Percentiles rank a stretch among this genome's conserved stretches.
Conservation (phyloP, 2,888 invertebrate genomes). For the Augochlorella aurata region DNA sequence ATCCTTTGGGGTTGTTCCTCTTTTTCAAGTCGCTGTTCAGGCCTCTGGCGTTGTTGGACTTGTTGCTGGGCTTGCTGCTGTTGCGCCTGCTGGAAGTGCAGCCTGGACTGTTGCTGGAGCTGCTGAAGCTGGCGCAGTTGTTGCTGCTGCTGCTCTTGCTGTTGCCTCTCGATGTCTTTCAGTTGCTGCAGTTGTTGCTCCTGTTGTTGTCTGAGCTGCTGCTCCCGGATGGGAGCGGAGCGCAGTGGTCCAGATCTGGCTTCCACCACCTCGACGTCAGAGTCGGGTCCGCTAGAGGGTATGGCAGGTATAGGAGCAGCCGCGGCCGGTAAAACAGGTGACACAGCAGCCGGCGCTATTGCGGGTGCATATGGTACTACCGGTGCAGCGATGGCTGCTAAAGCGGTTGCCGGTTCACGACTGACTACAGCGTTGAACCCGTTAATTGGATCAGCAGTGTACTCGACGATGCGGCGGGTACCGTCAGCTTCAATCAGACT, state of each 20-base stretch:
- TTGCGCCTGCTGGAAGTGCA: slow-evolving; percentile 70
- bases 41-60: slow-evolving; percentile 62
- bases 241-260: slow-evolving; percentile 71
- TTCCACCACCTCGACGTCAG: slow-evolving; percentile 79
- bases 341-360: slow-evolving; percentile 64
- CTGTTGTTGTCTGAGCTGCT: slow-evolving; percentile 57
- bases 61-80: slow-evolving; percentile 69
- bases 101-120: slow-evolving; percentile 82
- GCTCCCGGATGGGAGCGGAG: slow-evolving; percentile 47
- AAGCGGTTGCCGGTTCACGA: slow-evolving; percentile 70
- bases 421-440: slow-evolving; percentile 80
- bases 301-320: slow-evolving; percentile 64
- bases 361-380: slow-evolving; percentile 76
- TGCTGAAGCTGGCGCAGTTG: slow-evolving; percentile 70
- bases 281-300: slow-evolving; percentile 76
- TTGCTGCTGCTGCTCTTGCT: slow-evolving; percentile 80
- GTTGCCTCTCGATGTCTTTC: slow-evolving; percentile 49
- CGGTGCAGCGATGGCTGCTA: slow-evolving; percentile 79
- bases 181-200: slow-evolving; percentile 56
- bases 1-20: slow-evolving; percentile 7
- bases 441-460: slow-evolving; percentile 76
- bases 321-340: slow-evolving; percentile 49
- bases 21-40: slow-evolving; percentile 24
- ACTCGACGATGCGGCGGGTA: slow-evolving; percentile 76
- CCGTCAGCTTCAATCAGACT: slow-evolving; percentile 78